Evolutionary conservation across 2,797 vertebrate species (phyloP), one percentile per base, ranked within the genome.

Genomic region (Nothura maculosa): DNA sequence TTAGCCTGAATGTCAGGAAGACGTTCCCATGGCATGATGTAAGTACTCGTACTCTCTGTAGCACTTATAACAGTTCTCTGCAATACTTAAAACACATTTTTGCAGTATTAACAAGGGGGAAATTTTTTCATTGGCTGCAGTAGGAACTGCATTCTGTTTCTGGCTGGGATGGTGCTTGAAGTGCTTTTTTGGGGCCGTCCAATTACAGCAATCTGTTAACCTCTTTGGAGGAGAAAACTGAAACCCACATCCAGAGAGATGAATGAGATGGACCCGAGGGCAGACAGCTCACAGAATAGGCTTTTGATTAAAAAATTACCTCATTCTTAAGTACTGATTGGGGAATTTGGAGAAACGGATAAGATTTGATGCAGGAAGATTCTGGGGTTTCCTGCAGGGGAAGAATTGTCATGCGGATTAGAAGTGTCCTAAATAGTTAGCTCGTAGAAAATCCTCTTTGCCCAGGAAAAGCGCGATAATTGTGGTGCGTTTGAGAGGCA

Each of bases 291-390:
- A 69, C 84, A 0, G 1, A 95, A 96, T 89, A 91, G 92, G 82
- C 85, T 96, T 96, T 81, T 96, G 93, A 95, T 96, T 95, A 95
- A 96, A 96, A 91, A 92, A 95, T 95, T 96, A 94, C 92, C 18
- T 93, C 20, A 9, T 87, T 95, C 60, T 85, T 93, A 87, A 94
- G 77, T 93, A 83, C 73, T 76, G 92, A 84, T 89, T 74, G 63
- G 74, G 80, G 43, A 91, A 76, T 91, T 93, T 92, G 78, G 54
- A 84, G 80, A 69, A 96, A 75, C 52, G 54, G 66, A 87, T 89
- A 61, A 90, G 67, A 84, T 43, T 60, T 60, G 7, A 70, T 90
- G 27, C 1, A 73, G 64, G 90, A 82, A 89, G 90, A 72, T 68
- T 81, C 77, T 81, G 42, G 50, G 4, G 4, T 85, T 90, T 93